phyloP scores from a whole-genome alignment of 2,797 vertebrate genomes.

The Epinephelus awoara region DNA sequence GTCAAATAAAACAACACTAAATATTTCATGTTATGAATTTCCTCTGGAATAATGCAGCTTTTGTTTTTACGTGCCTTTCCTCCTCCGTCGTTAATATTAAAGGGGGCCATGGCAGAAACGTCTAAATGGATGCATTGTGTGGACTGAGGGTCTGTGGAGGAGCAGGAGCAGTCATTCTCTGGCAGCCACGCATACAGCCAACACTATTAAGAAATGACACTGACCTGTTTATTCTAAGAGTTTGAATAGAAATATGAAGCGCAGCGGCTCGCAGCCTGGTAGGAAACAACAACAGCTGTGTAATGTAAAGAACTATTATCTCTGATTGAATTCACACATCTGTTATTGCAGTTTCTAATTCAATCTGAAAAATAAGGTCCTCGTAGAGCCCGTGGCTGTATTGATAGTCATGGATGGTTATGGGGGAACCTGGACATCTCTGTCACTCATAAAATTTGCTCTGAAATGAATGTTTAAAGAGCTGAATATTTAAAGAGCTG shows the following conservation, averaged over 20 bases:
- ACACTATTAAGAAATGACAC: conserved; percentile 18
- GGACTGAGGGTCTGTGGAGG: conserved; percentile 39
- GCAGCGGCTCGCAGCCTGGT: no score
- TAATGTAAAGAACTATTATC: neutral
- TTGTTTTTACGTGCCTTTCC: conserved; percentile 69
- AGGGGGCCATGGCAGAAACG: conserved; percentile 43
- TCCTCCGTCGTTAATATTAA: conserved; percentile 76
- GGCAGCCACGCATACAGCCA: conserved; percentile 4
- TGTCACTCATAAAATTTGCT: neutral
- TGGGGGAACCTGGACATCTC: neutral
- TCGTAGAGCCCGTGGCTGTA: neutral
- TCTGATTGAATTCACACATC: neutral
- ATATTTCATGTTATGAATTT: conserved; percentile 81
- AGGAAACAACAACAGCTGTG: neutral
- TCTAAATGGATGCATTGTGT: conserved; percentile 60
- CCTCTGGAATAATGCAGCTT: conserved; percentile 77
- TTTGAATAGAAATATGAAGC: conserved; percentile 5
- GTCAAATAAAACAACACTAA: conserved; percentile 80
- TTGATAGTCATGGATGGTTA: neutral
- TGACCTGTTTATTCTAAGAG: neutral
- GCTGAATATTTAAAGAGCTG: conserved; percentile 14
- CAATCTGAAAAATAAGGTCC: neutral
- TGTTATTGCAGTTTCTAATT: neutral
- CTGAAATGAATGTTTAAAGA: conserved; percentile 10
- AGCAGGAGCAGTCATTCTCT: conserved; percentile 15